phyloP scores from a whole-genome alignment of 2,888 invertebrate species.

The Thereva unica region DNA sequence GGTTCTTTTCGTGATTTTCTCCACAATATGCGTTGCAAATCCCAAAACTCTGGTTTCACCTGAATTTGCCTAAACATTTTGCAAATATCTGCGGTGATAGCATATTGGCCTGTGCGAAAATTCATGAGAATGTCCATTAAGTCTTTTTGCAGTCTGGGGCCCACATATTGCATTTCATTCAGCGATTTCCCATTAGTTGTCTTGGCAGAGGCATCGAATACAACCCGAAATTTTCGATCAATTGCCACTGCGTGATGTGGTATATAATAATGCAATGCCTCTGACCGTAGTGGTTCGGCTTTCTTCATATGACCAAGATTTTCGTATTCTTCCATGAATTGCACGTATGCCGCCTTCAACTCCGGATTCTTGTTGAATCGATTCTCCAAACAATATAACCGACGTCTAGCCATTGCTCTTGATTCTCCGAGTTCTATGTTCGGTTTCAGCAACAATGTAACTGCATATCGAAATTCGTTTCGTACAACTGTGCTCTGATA shows the following conservation, averaged over 20 bases:
- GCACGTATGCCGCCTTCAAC: no score
- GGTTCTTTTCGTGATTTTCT: not conserved
- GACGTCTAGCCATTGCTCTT: no score
- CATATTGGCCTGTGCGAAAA: constrained; percentile 23
- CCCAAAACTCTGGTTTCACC: constrained; percentile 24
- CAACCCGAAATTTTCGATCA: not conserved
- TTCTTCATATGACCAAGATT: no score
- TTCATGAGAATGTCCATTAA: constrained; percentile 24
- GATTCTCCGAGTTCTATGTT: no score
- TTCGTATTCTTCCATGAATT: no score
- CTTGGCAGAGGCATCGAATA: not conserved
- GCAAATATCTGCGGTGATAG: constrained; percentile 11
- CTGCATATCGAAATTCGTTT: no score
- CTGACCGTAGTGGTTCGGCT: no score
- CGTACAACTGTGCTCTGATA: no score
- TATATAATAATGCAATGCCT: no score
- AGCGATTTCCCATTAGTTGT: not conserved
- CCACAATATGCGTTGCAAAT: constrained; percentile 36
- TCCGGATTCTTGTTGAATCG: no score
- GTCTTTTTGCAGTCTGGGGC: constrained; percentile 8
- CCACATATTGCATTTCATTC: not conserved
- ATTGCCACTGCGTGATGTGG: constrained; percentile 35
- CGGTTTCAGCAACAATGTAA: no score
- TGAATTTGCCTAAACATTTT: constrained; percentile 34
- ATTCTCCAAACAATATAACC: no score